These are phyloP conservation scores for Tricholaema leucomelas DNA, from an alignment of 2,113 vertebrate species.

Conservation along the genomic window DNA sequence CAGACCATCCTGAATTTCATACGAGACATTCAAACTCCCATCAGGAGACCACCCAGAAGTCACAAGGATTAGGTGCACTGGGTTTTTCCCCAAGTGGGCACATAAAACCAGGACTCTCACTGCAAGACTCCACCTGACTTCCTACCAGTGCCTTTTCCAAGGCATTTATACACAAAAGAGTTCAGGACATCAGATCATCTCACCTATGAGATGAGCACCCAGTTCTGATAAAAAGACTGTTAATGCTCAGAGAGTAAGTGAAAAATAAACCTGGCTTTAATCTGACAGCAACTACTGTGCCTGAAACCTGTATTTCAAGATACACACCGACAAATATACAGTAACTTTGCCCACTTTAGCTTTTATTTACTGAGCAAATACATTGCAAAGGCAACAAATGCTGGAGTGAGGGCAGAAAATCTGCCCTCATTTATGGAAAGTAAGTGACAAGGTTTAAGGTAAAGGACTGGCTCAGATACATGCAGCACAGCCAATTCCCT, in stretches of 20 bases:
- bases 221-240: background rate
- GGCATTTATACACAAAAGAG: too few relatives aligned
- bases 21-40: background rate
- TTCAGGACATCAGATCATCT: background rate
- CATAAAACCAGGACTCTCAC: background rate
- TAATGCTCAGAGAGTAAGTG: too few relatives aligned
- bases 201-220: too few relatives aligned
- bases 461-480: background rate
- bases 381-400: background rate
- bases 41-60: background rate
- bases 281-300: background rate
- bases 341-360: background rate
- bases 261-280: background rate
- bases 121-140: background rate
- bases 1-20: too few relatives aligned
- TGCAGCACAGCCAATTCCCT: too few relatives aligned
- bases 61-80: background rate
- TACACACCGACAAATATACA: background rate
- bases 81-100: background rate
- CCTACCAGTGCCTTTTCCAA: background rate
- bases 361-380: background rate
- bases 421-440: background rate
- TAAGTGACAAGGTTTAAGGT: background rate
- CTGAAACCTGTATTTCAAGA: background rate
- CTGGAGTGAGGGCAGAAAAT: background rate